Evolutionary conservation across 2,888 invertebrate genomes (phyloP).

Genomic region (Autographa pulchrina): DNA sequence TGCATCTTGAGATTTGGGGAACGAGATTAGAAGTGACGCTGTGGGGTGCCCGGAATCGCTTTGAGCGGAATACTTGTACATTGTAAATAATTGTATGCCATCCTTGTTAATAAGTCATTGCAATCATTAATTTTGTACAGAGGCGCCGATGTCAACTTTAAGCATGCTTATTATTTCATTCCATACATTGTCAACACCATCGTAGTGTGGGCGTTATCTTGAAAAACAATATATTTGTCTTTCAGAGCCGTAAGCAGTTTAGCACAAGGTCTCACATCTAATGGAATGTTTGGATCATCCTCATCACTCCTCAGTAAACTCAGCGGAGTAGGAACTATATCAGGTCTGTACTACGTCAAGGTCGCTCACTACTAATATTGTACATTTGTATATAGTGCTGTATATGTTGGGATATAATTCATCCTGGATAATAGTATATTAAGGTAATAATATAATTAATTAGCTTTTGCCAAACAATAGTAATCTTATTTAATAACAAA

Average conservation of each 20-base stretch:
- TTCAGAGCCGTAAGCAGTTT: slow-evolving; percentile 88
- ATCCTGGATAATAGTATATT: too few relatives aligned
- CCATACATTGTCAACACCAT: slow-evolving; percentile 52
- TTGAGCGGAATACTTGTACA: slow-evolving; percentile 61
- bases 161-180: slow-evolving; percentile 70
- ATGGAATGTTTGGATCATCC: slow-evolving; percentile 94
- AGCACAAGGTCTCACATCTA: slow-evolving; percentile 90
- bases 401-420: neutral
- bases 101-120: slow-evolving; percentile 68
- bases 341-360: slow-evolving; percentile 77
- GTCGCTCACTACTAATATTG: slow-evolving; percentile 30
- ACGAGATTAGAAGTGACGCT: slow-evolving; percentile 45
- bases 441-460: too few relatives aligned
- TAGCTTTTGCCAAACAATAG: too few relatives aligned
- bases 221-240: slow-evolving; percentile 74
- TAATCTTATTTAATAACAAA: too few relatives aligned
- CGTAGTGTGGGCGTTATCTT: slow-evolving; percentile 59
- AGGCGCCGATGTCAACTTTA: slow-evolving; percentile 63
- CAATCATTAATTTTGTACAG: slow-evolving; percentile 72
- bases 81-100: slow-evolving; percentile 78
- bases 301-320: slow-evolving; percentile 90
- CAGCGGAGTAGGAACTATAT: slow-evolving; percentile 87
- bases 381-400: slow-evolving; percentile 53
- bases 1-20: slow-evolving; percentile 18
- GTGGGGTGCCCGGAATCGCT: slow-evolving; percentile 40